Evolutionary conservation across 2,888 invertebrate species (phyloP).

Genomic region (Eristalis pertinax): DNA sequence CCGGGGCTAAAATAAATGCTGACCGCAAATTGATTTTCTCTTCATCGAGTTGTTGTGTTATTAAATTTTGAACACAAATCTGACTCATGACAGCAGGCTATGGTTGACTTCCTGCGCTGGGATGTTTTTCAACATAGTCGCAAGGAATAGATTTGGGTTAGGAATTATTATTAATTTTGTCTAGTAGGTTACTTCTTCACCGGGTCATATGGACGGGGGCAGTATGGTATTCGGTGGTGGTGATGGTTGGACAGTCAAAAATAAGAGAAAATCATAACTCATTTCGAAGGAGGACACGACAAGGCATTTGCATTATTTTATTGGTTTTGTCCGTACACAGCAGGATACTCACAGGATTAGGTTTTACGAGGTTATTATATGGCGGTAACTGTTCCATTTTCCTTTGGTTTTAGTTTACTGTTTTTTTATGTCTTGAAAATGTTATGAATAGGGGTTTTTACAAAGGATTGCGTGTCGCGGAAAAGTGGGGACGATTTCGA

Average conservation of each 20-base stretch:
- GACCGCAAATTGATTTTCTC: constrained; percentile 48
- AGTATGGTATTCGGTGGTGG: not conserved
- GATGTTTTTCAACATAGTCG: not conserved
- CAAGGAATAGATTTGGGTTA: constrained; percentile 9
- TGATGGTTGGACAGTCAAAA: not conserved
- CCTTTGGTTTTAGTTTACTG: not conserved
- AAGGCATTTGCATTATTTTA: constrained; percentile 23
- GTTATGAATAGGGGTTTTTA: constrained; percentile 3
- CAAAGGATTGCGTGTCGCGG: not conserved
- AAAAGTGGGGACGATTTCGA: not conserved
- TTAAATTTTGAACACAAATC: not conserved
- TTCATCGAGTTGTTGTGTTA: constrained; percentile 9
- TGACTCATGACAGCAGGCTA: not conserved
- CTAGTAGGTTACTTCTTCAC: not conserved
- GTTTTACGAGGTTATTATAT: constrained; percentile 29
- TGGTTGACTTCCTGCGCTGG: not conserved
- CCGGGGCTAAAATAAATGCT: constrained; percentile 34
- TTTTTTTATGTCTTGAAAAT: not conserved
- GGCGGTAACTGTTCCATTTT: constrained; percentile 8
- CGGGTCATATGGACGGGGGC: not conserved
- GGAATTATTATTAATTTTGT: constrained; percentile 24
- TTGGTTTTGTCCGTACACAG: constrained; percentile 12
- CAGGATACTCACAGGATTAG: constrained; percentile 9
- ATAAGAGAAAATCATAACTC: not conserved
- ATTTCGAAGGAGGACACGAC: not conserved